Evolutionary conservation across 1,140 invertebrate genomes (phyloP), one percentile per base, ranked within the genome.

Genomic region (Nixonia krombeini): DNA sequence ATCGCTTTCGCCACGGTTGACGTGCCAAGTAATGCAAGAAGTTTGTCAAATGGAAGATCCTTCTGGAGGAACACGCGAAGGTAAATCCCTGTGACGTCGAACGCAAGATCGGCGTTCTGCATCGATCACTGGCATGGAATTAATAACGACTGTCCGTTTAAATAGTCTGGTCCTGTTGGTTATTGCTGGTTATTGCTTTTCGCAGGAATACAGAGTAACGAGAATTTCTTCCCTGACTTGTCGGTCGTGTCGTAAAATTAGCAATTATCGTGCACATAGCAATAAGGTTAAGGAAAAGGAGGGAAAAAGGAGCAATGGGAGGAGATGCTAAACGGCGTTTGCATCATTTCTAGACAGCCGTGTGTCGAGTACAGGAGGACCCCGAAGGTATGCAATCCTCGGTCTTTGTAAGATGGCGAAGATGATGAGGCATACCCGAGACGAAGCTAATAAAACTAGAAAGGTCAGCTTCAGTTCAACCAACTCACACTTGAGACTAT

Each of bases 401-500:
- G 42, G 37, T 44, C 63, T 69, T 78, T 70, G 59, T 68, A 47
- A 58, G 61, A 29, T 44, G 50, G 53, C 49, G 41, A 58, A 62
- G 72, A 80, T 75, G 78, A 80, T 71, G 74, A 72, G 58, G 73
- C 72, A 78, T 72, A 63, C 61, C 69, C 70, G 35, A 71, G 56
- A 76, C 61, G 51, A 72, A 63, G 76, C 64, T 76, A 78, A 80
- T 80, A 78, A 81, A 80, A 80, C 59, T 41, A 73, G 73, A 81
- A 81, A 81, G 79, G 79, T 81, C 75, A 80, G 51, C 45, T 55
- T 55, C 49, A 55, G 76, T 79, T 79, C 70, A 72, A 72, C 63
- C 67, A 51, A 65, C 64, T 62, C 26, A 49, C 37, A 47, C 58
- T 61, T 38, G 28, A 23, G 21, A 15, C 21, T 28, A 8, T 31